Percentiles rank a stretch among this genome's conserved stretches.
Conservation (phyloP, 2,888 invertebrate genomes). For the Micoletzkya japonica region DNA sequence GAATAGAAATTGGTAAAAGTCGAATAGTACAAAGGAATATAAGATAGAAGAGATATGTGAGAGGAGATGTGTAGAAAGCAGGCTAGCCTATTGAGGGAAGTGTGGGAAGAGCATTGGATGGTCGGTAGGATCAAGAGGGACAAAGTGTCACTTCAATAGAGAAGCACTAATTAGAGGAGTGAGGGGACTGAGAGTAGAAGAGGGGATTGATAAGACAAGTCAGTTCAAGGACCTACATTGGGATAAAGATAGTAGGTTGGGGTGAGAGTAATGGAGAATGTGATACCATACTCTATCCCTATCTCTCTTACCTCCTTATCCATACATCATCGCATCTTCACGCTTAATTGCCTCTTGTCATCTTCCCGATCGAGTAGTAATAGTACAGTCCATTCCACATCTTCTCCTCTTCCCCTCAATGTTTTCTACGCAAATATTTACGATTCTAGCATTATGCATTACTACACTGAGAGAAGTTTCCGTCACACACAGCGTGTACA, state of each 20-base stretch:
- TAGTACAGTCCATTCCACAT: no score
- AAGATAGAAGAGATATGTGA: neutral
- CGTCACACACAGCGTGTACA: no score
- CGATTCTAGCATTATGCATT: neutral
- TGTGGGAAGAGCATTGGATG: constrained; percentile 3
- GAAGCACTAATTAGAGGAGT: constrained; percentile 7
- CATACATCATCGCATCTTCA: no score
- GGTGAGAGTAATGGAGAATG: constrained; percentile 13
- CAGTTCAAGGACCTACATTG: constrained; percentile 7
- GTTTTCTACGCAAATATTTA: neutral
- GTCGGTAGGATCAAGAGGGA: neutral
- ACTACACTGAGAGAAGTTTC: neutral
- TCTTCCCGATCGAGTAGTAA: no score
- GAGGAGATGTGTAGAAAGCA: no score
- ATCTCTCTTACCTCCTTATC: no score
- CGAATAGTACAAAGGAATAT: neutral
- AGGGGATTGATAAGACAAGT: constrained; percentile 13
- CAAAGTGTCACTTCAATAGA: neutral
- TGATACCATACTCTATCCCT: neutral
- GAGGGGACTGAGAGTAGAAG: constrained; percentile 3
- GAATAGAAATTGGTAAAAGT: neutral
- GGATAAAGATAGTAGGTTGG: neutral
- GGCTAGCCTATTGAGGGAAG: no score
- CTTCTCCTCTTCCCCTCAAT: neutral
- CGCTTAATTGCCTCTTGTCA: no score